phyloP scores from a whole-genome alignment of 37 sponge, comb jelly and placozoan species.

The Beroe forskalii region DNA sequence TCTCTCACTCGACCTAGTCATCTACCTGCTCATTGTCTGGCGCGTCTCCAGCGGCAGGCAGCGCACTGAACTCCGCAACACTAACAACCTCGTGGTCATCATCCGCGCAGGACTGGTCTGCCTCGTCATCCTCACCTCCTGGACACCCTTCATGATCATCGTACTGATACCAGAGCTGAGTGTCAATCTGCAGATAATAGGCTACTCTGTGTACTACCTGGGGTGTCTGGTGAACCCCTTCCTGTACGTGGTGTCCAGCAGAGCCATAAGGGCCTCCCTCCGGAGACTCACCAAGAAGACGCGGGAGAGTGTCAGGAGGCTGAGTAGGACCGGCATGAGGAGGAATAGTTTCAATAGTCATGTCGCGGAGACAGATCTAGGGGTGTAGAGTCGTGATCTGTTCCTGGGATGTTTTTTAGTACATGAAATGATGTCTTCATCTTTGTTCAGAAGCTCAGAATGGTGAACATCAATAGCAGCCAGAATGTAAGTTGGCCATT shows the following conservation, averaged over 20 bases:
- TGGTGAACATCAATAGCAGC: too few species aligned
- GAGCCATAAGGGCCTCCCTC: slow-evolving; percentile 18
- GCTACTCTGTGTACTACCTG: slow-evolving; percentile 23
- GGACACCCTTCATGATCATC: slow-evolving; percentile 43
- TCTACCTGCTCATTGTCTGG: neutral
- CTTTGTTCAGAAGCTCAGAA: too few species aligned
- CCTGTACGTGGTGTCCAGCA: slow-evolving; percentile 51
- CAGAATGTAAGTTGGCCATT: too few species aligned
- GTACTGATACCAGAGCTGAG: neutral
- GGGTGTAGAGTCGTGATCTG: too few species aligned
- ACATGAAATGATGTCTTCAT: too few species aligned
- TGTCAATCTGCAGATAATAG: neutral
- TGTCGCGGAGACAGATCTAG: neutral
- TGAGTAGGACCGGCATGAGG: neutral
- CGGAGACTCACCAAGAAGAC: slow-evolving; percentile 9
- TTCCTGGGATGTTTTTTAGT: too few species aligned
- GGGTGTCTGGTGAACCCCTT: slow-evolving; percentile 56
- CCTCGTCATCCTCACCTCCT: slow-evolving; percentile 37
- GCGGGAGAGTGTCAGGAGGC: neutral
- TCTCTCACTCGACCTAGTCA: neutral
- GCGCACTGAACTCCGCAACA: neutral
- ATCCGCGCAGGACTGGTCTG: slow-evolving; percentile 52
- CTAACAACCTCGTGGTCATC: slow-evolving; percentile 31
- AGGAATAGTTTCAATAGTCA: neutral
- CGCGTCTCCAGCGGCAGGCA: neutral